Conservation (phyloP, 2,888 invertebrate genomes). For the Elegia similella region DNA sequence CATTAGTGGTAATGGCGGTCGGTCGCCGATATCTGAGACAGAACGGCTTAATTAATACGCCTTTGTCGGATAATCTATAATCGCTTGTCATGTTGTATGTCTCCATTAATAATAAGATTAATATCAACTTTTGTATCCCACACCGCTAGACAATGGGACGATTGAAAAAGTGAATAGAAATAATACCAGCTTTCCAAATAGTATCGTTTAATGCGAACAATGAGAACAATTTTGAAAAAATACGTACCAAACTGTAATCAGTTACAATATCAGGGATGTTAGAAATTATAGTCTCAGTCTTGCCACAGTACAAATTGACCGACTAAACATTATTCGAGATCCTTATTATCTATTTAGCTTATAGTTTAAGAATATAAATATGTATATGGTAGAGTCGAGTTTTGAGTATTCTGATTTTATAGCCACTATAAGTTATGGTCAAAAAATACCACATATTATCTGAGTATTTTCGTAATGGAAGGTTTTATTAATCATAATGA, state of each 20-base stretch:
- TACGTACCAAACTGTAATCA: constrained; percentile 50
- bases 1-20: constrained; percentile 66
- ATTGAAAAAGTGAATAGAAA: constrained; percentile 27
- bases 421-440: neutral
- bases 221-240: constrained; percentile 65
- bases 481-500: neutral
- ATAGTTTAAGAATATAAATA: constrained; percentile 9
- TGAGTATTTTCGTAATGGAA: neutral
- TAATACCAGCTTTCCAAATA: constrained; percentile 40
- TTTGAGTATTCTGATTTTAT: neutral
- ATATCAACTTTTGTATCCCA: constrained; percentile 27
- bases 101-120: constrained; percentile 28
- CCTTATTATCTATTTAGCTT: constrained; percentile 20
- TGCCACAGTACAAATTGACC: constrained; percentile 60
- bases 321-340: constrained; percentile 29
- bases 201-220: constrained; percentile 67
- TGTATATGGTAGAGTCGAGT: constrained; percentile 3
- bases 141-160: constrained; percentile 1
- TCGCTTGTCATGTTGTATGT: constrained; percentile 35
- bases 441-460: neutral
- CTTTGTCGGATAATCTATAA: constrained; percentile 55
- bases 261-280: constrained; percentile 45
- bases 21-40: constrained; percentile 59
- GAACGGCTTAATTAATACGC: constrained; percentile 63
- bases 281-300: constrained; percentile 59